phyloP scores from a whole-genome alignment of 2,797 vertebrate genomes.

The Austrolebias charrua region DNA sequence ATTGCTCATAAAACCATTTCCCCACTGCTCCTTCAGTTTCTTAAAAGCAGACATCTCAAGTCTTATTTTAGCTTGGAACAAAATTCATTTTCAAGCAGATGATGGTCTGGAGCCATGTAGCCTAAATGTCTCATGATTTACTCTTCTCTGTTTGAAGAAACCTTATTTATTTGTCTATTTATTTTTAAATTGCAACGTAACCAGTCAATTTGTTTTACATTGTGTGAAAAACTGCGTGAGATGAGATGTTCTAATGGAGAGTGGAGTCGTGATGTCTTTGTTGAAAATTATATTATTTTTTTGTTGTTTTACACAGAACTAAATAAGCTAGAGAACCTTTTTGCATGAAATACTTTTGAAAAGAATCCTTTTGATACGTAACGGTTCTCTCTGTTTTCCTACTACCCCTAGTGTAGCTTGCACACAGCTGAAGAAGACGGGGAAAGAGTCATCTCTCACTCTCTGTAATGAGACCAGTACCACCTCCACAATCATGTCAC shows the following conservation, averaged over 20 bases:
- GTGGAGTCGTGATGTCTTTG: not conserved
- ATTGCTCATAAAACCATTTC: not conserved
- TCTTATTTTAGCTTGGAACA: not conserved
- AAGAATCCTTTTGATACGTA: slow-evolving; percentile 77
- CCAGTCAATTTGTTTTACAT: not conserved
- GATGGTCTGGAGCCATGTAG: no score
- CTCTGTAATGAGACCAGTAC: slow-evolving; percentile 86
- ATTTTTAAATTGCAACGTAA: not conserved
- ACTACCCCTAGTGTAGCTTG: slow-evolving; percentile 99
- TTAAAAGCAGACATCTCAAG: not conserved
- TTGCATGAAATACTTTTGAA: slow-evolving; percentile 7
- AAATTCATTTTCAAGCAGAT: not conserved
- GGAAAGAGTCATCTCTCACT: slow-evolving; percentile 88
- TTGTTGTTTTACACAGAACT: not conserved
- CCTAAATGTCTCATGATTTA: not conserved
- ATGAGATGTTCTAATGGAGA: not conserved
- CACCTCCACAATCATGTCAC: slow-evolving; percentile 77
- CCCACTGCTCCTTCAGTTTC: not conserved
- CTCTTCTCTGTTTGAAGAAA: not conserved
- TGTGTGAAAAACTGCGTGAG: not conserved
- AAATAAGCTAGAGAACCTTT: not conserved
- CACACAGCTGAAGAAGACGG: slow-evolving; percentile 92
- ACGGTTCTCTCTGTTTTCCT: slow-evolving; percentile 89
- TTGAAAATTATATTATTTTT: no score
- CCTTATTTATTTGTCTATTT: not conserved